Evolutionary conservation across 2,113 vertebrate genomes (phyloP).

Genomic region (Tupaia tana): DNA sequence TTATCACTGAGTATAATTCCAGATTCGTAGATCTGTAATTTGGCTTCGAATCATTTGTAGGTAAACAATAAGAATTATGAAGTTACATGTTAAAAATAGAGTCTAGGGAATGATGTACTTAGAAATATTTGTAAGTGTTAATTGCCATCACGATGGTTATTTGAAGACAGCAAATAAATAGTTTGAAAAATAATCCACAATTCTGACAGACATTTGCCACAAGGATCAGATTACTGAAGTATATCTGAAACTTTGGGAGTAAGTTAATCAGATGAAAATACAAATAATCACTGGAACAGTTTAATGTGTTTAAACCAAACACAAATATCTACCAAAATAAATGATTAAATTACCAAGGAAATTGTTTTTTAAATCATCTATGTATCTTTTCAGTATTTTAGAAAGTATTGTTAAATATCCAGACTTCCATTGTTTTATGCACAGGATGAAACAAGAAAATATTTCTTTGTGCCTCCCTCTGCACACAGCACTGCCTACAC

Average conservation of each 20-base stretch:
- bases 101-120: neutral
- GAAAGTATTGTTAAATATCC: neutral
- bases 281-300: neutral
- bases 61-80: conserved; percentile 11
- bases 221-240: neutral
- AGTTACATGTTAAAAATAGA: neutral
- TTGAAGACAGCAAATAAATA: neutral
- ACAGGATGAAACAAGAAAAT: conserved; percentile 33
- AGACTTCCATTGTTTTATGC: neutral
- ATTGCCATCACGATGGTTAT: neutral
- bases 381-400: neutral
- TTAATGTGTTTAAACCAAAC: neutral
- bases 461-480: neutral
- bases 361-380: neutral
- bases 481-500: neutral
- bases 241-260: neutral
- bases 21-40: neutral
- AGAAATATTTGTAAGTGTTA: neutral
- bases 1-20: neutral
- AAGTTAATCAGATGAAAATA: conserved; percentile 19
- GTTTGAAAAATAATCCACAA: neutral
- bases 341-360: neutral
- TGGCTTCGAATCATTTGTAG: neutral
- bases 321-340: neutral
- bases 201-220: neutral